A percentile compares a stretch with the other conserved stretches of the same genome.
These are phyloP conservation scores for Poecile montanus DNA, from an alignment of 2,797 vertebrate species.

Conservation along the genomic window DNA sequence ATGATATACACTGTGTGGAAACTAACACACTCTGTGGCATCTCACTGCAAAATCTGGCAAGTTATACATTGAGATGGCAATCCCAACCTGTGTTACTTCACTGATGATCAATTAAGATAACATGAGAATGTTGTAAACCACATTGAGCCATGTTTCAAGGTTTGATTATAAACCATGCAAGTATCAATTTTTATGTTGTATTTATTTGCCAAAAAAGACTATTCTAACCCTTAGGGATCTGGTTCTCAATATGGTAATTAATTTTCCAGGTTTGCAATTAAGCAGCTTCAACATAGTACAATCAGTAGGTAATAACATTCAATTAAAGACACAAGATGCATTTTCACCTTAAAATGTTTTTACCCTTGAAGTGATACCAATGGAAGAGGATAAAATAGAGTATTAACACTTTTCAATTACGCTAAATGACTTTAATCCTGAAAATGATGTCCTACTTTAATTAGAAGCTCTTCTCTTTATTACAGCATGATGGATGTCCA, in stretches of 20 bases:
- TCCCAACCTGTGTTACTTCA: conserved; percentile 36
- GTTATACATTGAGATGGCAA: background rate
- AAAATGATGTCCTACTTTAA: conserved; percentile 88
- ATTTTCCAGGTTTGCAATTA: conserved; percentile 81
- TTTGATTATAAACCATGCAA: conserved; percentile 68
- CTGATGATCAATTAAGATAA: conserved; percentile 62
- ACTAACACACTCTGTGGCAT: background rate
- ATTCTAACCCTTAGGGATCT: conserved; percentile 70
- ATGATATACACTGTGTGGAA: background rate
- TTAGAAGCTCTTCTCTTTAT: conserved; percentile 84
- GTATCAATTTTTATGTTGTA: conserved; percentile 77
- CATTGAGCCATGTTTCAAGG: conserved; percentile 57
- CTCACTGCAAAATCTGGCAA: conserved; percentile 1
- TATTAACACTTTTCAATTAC: conserved; percentile 92
- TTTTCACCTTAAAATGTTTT: conserved; percentile 82
- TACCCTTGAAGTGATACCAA: conserved; percentile 82
- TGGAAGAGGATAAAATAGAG: conserved; percentile 84
- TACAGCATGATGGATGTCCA: conserved; percentile 85
- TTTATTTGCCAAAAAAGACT: conserved; percentile 77
- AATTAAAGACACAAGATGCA: conserved; percentile 80
- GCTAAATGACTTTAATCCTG: conserved; percentile 89
- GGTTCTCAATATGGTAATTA: conserved; percentile 76
- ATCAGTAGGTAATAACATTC: conserved; percentile 82
- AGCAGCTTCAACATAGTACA: conserved; percentile 75
- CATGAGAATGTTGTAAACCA: conserved; percentile 65